Percentiles rank a stretch among this genome's conserved stretches.
phyloP scores from a whole-genome alignment of 2,888 invertebrate genomes.

The Brachyptera risi region DNA sequence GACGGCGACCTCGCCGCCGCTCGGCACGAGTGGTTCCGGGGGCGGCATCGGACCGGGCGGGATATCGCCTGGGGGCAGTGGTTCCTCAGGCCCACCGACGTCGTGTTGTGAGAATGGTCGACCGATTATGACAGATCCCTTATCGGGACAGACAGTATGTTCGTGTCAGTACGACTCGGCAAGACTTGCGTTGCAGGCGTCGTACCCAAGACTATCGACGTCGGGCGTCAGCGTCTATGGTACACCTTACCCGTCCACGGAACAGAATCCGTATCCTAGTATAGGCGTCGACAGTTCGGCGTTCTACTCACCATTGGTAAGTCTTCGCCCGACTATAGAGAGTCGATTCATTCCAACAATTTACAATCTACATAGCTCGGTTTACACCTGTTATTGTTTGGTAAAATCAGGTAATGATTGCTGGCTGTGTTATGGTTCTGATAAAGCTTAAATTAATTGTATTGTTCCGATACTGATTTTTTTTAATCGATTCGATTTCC shows the following conservation, averaged over 20 bases:
- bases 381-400: too few relatives aligned
- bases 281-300: slow-evolving; percentile 92
- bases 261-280: slow-evolving; percentile 89
- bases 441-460: too few relatives aligned
- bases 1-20: slow-evolving; percentile 63
- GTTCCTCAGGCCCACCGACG: slow-evolving; percentile 42
- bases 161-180: slow-evolving; percentile 92
- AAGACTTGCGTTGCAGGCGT: slow-evolving; percentile 68
- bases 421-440: too few relatives aligned
- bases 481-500: too few relatives aligned
- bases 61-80: slow-evolving; percentile 41
- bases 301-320: slow-evolving; percentile 92
- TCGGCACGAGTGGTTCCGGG: slow-evolving; percentile 50
- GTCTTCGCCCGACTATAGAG: too few relatives aligned
- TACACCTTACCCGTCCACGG: slow-evolving; percentile 82
- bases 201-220: slow-evolving; percentile 75
- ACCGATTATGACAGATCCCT: slow-evolving; percentile 88
- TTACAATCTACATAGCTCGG: too few relatives aligned
- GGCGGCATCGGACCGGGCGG: slow-evolving; percentile 42
- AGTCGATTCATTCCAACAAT: too few relatives aligned
- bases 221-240: slow-evolving; percentile 75
- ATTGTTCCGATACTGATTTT: too few relatives aligned
- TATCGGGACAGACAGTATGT: slow-evolving; percentile 89
- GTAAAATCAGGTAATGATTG: too few relatives aligned
- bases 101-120: slow-evolving; percentile 88